A percentile compares a stretch with the other conserved stretches of the same genome.
These are phyloP conservation scores for Microplitis mediator DNA, from an alignment of 1,140 invertebrate genomes.

Conservation along the genomic window DNA sequence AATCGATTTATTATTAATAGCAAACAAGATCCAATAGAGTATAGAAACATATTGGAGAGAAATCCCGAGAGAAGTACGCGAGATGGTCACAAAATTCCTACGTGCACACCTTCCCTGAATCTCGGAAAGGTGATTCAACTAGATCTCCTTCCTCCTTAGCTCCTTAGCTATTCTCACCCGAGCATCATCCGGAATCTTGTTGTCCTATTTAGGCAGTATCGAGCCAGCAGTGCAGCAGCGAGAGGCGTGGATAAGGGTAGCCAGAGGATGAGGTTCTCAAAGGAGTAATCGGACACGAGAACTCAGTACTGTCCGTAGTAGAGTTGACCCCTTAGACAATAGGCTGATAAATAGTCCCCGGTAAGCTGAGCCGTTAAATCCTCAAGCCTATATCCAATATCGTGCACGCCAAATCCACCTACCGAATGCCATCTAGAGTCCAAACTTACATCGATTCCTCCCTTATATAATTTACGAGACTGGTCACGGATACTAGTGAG, in stretches of 20 bases:
- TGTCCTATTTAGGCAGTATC: too few relatives aligned
- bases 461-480: constrained; percentile 42
- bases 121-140: too few relatives aligned
- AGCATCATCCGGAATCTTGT: too few relatives aligned
- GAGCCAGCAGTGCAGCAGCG: too few relatives aligned
- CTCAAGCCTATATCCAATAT: constrained; percentile 24
- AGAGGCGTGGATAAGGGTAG: too few relatives aligned
- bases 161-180: background rate
- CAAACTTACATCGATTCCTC: constrained; percentile 44
- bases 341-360: constrained; percentile 48
- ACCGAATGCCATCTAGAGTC: constrained; percentile 12
- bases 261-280: background rate
- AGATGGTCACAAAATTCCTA: constrained; percentile 16
- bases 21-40: constrained; percentile 34
- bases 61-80: constrained; percentile 12
- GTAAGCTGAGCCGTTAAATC: constrained; percentile 45
- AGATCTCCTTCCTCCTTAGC: background rate
- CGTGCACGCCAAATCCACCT: background rate
- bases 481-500: background rate
- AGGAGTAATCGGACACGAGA: constrained; percentile 1
- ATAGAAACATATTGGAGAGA: constrained; percentile 39
- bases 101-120: background rate
- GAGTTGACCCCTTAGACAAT: constrained; percentile 36
- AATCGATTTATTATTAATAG: constrained; percentile 34
- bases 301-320: background rate